Evolutionary conservation across 2,797 vertebrate genomes (phyloP).

Genomic region (Sphaeramia orbicularis): DNA sequence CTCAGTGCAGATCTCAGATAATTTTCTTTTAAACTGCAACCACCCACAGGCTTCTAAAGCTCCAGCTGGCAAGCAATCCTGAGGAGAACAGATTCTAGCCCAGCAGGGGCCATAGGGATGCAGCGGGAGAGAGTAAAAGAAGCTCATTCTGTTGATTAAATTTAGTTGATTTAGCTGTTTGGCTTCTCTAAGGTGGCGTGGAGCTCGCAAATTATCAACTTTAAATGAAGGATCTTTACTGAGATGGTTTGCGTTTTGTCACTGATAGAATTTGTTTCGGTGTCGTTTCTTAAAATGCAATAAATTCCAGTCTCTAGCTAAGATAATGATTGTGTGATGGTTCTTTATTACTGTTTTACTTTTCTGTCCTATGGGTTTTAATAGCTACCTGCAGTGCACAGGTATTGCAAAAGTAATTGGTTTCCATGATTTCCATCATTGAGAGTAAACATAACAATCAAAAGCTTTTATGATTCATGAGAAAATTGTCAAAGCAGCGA

Average conservation of each 20-base stretch:
- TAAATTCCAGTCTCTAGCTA: constrained; percentile 32
- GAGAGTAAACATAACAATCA: constrained; percentile 23
- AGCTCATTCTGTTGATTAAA: constrained; percentile 83
- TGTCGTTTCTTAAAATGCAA: constrained; percentile 42
- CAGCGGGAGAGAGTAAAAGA: constrained; percentile 78
- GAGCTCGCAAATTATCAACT: constrained; percentile 75
- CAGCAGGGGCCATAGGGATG: constrained; percentile 81
- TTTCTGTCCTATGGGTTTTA: constrained; percentile 30
- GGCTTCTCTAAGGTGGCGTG: constrained; percentile 74
- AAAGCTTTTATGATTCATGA: constrained; percentile 29
- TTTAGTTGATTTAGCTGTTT: constrained; percentile 82
- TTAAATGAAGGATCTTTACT: constrained; percentile 72
- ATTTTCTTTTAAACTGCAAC: constrained; percentile 83
- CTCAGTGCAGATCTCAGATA: constrained; percentile 75
- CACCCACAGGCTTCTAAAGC: constrained; percentile 81
- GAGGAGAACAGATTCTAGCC: constrained; percentile 83
- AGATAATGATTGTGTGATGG: constrained; percentile 37
- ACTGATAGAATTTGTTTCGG: constrained; percentile 45
- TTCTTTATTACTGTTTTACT: constrained; percentile 36
- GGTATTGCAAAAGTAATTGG: constrained; percentile 32
- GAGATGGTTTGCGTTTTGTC: constrained; percentile 54
- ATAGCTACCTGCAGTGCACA: constrained; percentile 26
- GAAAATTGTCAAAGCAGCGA: constrained; percentile 8
- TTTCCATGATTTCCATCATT: constrained; percentile 30
- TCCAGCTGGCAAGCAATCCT: constrained; percentile 83